A percentile compares a stretch with the other conserved stretches of the same genome.
These are phyloP conservation scores for Pelochelys cantorii DNA, from an alignment of 2,797 vertebrate genomes.

Conservation along the genomic window DNA sequence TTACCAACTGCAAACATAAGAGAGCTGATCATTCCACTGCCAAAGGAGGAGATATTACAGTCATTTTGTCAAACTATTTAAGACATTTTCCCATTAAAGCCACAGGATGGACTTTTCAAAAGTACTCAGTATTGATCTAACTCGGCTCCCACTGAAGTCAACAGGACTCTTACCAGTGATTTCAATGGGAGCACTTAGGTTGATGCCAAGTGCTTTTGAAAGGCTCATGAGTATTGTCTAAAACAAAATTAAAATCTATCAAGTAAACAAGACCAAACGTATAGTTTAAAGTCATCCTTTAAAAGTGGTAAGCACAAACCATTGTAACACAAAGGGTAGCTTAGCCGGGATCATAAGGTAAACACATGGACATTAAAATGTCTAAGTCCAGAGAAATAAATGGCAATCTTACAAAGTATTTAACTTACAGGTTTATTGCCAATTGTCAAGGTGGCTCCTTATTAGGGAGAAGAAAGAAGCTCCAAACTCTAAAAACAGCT, in stretches of 20 bases:
- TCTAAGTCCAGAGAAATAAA: not conserved
- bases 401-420: not conserved
- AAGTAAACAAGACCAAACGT: not conserved
- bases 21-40: not conserved
- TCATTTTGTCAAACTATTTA: not conserved
- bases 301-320: not conserved
- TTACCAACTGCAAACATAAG: not conserved
- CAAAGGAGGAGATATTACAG: not conserved
- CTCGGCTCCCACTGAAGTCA: not conserved
- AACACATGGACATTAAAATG: not conserved
- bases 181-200: not conserved
- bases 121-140: not conserved
- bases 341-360: not conserved
- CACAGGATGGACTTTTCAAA: not conserved
- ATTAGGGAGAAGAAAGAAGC: not conserved
- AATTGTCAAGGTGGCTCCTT: not conserved
- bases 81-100: not conserved
- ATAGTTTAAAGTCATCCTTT: not conserved
- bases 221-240: not conserved
- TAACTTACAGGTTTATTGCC: not conserved
- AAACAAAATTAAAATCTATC: not conserved
- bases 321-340: not conserved
- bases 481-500: no score
- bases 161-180: not conserved
- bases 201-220: not conserved